These are phyloP conservation scores for Mobula hypostoma DNA, from an alignment of 2,113 vertebrate species.

Conservation along the genomic window DNA sequence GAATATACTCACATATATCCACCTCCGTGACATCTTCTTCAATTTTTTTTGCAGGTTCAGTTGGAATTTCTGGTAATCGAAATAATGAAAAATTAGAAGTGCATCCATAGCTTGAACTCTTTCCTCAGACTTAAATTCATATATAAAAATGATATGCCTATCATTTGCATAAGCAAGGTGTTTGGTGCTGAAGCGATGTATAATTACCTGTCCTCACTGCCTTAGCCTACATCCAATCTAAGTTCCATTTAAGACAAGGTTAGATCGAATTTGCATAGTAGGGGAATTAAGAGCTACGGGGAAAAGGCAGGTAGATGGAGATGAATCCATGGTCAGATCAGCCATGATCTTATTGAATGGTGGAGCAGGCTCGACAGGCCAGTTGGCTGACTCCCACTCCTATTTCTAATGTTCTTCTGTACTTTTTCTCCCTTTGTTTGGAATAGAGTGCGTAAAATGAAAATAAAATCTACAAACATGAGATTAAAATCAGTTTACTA, in stretches of 20 bases:
- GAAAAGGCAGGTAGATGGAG: no score
- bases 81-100: not conserved
- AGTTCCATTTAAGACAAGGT: no score
- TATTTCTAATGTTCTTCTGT: no score
- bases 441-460: not conserved
- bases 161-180: not conserved
- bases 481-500: not conserved
- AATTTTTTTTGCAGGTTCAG: not conserved
- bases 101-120: not conserved
- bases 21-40: not conserved
- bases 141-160: not conserved
- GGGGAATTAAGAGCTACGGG: no score
- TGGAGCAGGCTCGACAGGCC: no score
- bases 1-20: conserved; percentile 20
- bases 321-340: no score
- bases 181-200: not conserved
- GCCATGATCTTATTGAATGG: no score
- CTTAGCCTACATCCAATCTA: no score
- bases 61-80: not conserved
- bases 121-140: not conserved
- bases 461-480: not conserved
- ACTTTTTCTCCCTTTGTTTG: not conserved
- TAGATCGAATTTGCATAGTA: no score
- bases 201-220: not conserved
- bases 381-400: no score